phyloP scores from a whole-genome alignment of 1,140 invertebrate species.

The Ceratina japonica region DNA sequence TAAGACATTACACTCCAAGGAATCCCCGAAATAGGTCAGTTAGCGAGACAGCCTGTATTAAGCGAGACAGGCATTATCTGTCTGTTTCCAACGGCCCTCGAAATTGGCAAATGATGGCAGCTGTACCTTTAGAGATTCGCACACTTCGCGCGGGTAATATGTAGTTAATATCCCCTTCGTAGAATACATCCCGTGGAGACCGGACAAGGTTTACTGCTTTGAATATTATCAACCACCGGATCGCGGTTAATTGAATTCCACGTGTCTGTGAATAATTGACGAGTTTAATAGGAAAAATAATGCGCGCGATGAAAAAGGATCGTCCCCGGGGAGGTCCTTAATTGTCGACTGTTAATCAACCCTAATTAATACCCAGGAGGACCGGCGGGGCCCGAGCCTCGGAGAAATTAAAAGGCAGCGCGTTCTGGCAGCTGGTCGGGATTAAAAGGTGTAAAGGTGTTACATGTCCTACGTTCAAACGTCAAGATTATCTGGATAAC shows the following conservation, averaged over 20 bases:
- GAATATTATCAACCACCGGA: conserved; percentile 1
- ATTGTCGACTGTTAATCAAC: conserved; percentile 24
- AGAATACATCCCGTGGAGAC: background rate
- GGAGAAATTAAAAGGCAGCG: conserved; percentile 50
- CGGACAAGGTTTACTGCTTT: background rate
- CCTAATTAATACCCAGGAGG: conserved; percentile 53
- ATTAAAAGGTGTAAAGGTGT: conserved; percentile 44
- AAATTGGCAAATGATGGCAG: conserved; percentile 31
- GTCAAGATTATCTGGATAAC: conserved; percentile 51
- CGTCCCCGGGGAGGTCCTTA: conserved; percentile 5
- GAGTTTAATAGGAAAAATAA: no score
- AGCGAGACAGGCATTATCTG: conserved; percentile 35
- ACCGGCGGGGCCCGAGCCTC: conserved; percentile 35
- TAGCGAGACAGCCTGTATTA: conserved; percentile 31
- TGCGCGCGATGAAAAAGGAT: background rate
- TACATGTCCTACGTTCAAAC: conserved; percentile 28
- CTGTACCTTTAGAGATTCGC: background rate
- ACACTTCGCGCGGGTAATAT: no score
- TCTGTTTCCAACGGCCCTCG: conserved; percentile 28
- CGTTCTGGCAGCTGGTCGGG: conserved; percentile 39
- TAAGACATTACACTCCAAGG: conserved; percentile 26
- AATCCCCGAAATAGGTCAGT: conserved; percentile 40
- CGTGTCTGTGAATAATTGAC: background rate
- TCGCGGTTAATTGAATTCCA: conserved; percentile 9
- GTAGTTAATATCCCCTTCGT: background rate